Percentiles rank a stretch among this genome's conserved stretches.
Evolutionary conservation across 2,797 vertebrate species (phyloP).

Genomic region (Acridotheres tristis): DNA sequence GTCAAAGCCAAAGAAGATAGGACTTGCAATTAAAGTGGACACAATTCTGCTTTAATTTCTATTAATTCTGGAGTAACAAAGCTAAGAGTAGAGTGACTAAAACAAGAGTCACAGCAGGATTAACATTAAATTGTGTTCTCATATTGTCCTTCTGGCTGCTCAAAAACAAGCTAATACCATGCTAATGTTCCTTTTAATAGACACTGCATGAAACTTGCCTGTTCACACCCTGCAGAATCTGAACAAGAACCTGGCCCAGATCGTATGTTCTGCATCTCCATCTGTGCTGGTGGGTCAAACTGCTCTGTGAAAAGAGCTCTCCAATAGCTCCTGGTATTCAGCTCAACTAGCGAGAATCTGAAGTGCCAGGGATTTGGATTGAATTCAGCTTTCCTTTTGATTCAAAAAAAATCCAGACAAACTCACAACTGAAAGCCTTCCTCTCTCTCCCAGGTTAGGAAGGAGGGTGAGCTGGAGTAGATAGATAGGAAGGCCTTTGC

Average conservation of each 20-base stretch:
- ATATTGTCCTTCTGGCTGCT: neutral
- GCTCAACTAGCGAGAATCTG: neutral
- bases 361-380: neutral
- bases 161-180: neutral
- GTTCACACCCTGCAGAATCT: neutral
- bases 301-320: slow-evolving; percentile 5
- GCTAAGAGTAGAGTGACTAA: neutral
- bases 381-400: neutral
- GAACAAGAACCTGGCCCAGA: slow-evolving; percentile 6
- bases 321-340: neutral
- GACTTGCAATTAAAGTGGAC: neutral
- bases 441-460: neutral
- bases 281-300: slow-evolving; percentile 40
- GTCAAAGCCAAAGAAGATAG: neutral
- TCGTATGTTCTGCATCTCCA: neutral
- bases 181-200: slow-evolving; percentile 1
- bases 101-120: neutral
- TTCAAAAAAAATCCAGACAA: neutral
- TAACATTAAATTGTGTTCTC: neutral
- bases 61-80: neutral
- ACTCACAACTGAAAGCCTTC: neutral
- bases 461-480: neutral
- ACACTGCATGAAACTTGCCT: neutral
- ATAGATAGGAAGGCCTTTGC: neutral
- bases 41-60: neutral